Evolutionary conservation across 2,797 vertebrate species (phyloP), one percentile per base, ranked within the genome.

Genomic region (Cetoscarus ocellatus): DNA sequence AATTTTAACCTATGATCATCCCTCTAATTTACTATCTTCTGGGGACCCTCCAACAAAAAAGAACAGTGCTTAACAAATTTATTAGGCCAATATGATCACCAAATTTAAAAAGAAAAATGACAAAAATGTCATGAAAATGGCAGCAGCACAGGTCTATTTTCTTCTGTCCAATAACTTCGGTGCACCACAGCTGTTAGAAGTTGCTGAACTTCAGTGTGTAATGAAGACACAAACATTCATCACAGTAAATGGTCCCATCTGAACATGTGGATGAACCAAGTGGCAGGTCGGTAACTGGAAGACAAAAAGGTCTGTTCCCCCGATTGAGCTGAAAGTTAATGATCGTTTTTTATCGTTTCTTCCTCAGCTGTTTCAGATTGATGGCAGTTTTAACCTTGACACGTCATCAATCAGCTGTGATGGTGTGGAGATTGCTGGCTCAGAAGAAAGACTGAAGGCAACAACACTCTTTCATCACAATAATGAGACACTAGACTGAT

Each of bases 341-440:
- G 67, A 61, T 77, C 2, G 10, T 56, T 47, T 63, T 67, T 75
- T 67, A 62, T 8, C 64, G 50, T 75, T 74, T 69, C 68, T 56
- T 42, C 72, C 67, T 60, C 17, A 36, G 56, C 67, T 70, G 61
- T 65, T 47, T 57, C 61, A 59, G 83, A 83, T 38, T 62, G 70
- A 74, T 66, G 42, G 65, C 56, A 45, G 70, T 66, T 80, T 80
- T 54, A 52, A 67, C 53, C 75, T 47, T 59, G 78, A 53, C 44
- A 7, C 51, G 43, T 69, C 74, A 81, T 88, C 77, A 59, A 58
- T 88, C 81, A 76, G 61, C 62, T 54, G 48, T 18, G 65, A 67
- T 56, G 35, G 47, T 17, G 65, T 59, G 64, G 55, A 70, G 68
- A 77, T 71, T 67, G 40, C 61, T n/a, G 49, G 38, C 47, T 73